Conservation (phyloP, 2,888 invertebrate species). For the Orchesellides sinensis region DNA sequence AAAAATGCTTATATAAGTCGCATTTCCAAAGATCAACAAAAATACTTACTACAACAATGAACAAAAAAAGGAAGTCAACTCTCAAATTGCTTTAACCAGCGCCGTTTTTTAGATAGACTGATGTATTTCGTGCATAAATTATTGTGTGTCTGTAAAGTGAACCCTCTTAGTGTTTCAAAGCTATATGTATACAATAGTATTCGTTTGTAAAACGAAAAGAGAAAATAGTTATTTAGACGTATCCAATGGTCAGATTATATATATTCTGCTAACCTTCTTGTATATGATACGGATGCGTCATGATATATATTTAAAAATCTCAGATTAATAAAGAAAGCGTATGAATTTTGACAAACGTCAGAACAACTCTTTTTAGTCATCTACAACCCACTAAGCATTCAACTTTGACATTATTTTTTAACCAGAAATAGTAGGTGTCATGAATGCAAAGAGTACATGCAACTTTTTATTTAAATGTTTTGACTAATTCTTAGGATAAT, state of each 20-base stretch:
- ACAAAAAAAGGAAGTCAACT: not conserved
- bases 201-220: not conserved
- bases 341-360: no score
- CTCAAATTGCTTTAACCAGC: slow-evolving; percentile 40
- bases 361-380: no score
- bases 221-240: not conserved
- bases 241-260: not conserved
- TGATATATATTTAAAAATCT: no score
- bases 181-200: not conserved
- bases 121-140: slow-evolving; percentile 11
- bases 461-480: no score
- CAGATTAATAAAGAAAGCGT: no score
- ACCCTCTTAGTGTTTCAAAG: no score
- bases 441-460: no score
- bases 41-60: not conserved
- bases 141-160: no score
- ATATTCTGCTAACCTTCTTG: slow-evolving; percentile 1
- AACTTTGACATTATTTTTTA: no score
- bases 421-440: no score
- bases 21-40: not conserved
- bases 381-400: no score
- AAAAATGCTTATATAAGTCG: not conserved
- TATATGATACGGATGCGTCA: not conserved
- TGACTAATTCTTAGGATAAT: no score
- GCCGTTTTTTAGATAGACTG: slow-evolving; percentile 45